These are phyloP conservation scores for Drosophila pseudotakahashii DNA, from an alignment of 2,888 invertebrate genomes.

Conservation along the genomic window DNA sequence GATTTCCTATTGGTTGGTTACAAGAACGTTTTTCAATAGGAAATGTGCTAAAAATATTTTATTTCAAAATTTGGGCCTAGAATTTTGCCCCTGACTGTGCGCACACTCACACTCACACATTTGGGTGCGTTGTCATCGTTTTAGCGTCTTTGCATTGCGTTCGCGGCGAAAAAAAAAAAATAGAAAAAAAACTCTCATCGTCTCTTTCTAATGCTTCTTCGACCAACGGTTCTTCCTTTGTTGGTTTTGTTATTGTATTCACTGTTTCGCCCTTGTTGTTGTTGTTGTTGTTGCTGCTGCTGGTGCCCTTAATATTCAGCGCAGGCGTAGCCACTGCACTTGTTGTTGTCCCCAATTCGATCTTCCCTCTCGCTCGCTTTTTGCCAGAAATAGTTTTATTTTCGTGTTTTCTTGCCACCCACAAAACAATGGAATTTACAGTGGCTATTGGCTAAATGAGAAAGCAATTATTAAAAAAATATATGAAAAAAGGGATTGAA, in stretches of 20 bases:
- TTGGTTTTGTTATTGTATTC: slow-evolving; percentile 6
- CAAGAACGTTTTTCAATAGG: too few relatives aligned
- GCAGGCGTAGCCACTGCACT: slow-evolving; percentile 42
- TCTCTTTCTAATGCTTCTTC: slow-evolving; percentile 32
- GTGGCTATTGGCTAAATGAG: neutral
- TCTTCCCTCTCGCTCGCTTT: slow-evolving; percentile 20
- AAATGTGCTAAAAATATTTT: neutral
- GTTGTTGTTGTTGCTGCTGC: slow-evolving; percentile 3
- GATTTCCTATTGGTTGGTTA: neutral
- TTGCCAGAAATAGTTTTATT: slow-evolving; percentile 30
- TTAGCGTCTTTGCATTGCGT: slow-evolving; percentile 50
- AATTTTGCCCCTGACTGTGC: neutral
- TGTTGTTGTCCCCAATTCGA: slow-evolving; percentile 30
- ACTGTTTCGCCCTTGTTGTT: neutral
- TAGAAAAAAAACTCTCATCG: neutral
- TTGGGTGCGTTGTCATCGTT: slow-evolving; percentile 36
- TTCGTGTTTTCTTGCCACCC: slow-evolving; percentile 34
- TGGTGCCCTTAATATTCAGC: slow-evolving; percentile 46
- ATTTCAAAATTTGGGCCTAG: neutral
- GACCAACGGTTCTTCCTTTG: slow-evolving; percentile 31
- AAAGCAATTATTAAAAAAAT: neutral
- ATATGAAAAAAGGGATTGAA: too few relatives aligned
- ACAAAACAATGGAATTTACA: slow-evolving; percentile 47
- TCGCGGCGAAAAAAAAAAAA: slow-evolving; percentile 22
- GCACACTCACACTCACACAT: slow-evolving; percentile 6